These are phyloP conservation scores for Melipona bicolor DNA, from an alignment of 2,888 invertebrate species.

Conservation along the genomic window DNA sequence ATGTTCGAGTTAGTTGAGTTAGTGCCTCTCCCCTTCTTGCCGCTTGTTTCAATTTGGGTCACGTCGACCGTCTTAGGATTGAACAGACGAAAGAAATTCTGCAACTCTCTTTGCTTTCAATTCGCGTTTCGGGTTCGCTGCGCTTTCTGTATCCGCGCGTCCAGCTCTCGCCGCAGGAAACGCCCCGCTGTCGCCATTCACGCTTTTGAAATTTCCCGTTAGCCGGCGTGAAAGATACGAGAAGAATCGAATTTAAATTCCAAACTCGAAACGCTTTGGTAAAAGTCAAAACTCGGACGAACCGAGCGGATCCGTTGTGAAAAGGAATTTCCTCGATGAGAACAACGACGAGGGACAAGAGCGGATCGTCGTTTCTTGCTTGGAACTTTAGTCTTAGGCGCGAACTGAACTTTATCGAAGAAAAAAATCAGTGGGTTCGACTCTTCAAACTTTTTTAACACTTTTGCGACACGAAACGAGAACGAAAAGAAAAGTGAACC, in stretches of 20 bases:
- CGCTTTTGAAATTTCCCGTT: background rate
- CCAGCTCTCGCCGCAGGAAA: too few relatives aligned
- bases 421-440: background rate
- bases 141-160: background rate
- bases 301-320: background rate
- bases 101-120: conserved; percentile 6
- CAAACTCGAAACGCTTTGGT: accelerated
- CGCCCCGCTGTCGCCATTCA: background rate
- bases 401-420: background rate
- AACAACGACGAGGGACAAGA: background rate
- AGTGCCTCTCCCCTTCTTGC: background rate
- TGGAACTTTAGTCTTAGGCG: background rate
- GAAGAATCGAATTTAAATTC: background rate
- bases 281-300: background rate
- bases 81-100: conserved; percentile 16
- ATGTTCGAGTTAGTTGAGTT: conserved; percentile 22
- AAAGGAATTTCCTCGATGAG: background rate
- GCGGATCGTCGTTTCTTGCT: background rate
- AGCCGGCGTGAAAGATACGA: background rate
- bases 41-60: conserved; percentile 31
- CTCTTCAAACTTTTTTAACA: background rate
- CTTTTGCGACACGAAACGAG: background rate
- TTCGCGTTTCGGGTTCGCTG: background rate
- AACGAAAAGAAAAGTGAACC: background rate
- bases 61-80: conserved; percentile 22